Conservation (phyloP, 1,140 invertebrate genomes). For the Melanaphis sacchari region DNA sequence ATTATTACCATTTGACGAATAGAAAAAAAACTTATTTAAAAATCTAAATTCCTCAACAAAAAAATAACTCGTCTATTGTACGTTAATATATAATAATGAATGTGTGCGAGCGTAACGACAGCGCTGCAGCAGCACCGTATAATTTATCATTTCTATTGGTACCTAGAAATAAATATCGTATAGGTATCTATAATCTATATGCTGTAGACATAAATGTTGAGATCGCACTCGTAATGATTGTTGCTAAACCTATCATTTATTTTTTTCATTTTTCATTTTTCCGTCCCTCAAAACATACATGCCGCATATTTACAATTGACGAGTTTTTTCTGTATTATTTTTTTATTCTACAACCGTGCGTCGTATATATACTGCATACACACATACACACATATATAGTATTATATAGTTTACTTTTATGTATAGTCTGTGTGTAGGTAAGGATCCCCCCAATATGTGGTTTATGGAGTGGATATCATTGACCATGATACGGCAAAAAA, state of each 20-base stretch:
- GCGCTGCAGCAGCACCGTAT: conserved; percentile 21
- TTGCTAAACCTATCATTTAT: not conserved
- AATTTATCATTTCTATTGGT: conserved; percentile 48
- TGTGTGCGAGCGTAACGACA: not conserved
- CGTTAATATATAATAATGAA: not conserved
- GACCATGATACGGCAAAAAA: not conserved
- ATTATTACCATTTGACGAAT: conserved; percentile 9
- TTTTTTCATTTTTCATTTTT: not conserved
- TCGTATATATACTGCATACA: not conserved
- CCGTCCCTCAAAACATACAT: not conserved
- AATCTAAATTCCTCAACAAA: conserved; percentile 20
- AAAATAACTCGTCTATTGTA: conserved; percentile 2
- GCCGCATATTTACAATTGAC: not conserved
- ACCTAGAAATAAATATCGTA: not conserved
- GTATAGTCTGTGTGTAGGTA: not conserved
- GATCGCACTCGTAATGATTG: not conserved
- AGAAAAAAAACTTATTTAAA: conserved; percentile 2
- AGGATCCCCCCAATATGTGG: not conserved
- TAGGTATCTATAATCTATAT: conserved; percentile 18
- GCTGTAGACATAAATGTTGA: not conserved
- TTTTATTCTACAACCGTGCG: not conserved
- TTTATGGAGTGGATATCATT: not conserved
- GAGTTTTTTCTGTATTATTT: not conserved
- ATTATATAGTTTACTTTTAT: not conserved
- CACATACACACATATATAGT: not conserved